These are phyloP conservation scores for Halcyon malimbica DNA, from an alignment of 2,113 vertebrate genomes.

Conservation along the genomic window DNA sequence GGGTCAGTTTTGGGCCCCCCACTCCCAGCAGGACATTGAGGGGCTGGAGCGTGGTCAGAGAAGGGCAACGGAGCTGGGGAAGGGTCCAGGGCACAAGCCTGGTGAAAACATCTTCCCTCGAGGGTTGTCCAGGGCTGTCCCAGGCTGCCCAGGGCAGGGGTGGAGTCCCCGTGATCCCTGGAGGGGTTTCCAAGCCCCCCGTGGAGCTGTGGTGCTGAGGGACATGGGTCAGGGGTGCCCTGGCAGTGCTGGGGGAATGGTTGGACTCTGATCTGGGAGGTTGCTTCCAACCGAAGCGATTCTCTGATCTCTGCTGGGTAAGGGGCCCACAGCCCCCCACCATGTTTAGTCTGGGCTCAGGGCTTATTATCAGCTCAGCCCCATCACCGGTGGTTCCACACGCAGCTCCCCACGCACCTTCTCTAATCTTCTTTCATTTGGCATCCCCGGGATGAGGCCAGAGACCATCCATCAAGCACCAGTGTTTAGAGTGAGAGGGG, in stretches of 20 bases:
- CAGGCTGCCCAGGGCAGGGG: not conserved
- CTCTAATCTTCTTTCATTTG: not conserved
- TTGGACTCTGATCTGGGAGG: not conserved
- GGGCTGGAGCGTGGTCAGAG: no score
- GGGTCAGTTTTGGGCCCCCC: no score
- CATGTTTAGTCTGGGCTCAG: not conserved
- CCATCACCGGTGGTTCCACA: not conserved
- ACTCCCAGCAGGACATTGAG: no score
- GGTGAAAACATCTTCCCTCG: no score
- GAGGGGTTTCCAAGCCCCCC: not conserved
- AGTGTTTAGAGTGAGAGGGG: not conserved
- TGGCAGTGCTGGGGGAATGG: not conserved
- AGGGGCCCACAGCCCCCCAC: not conserved
- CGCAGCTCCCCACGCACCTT: not conserved
- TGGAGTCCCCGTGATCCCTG: not conserved
- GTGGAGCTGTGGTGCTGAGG: not conserved
- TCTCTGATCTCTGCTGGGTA: accelerated
- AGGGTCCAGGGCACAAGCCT: no score
- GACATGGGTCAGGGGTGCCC: not conserved
- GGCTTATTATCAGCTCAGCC: not conserved
- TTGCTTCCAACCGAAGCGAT: not conserved
- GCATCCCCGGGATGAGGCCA: not conserved
- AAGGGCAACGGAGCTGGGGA: no score
- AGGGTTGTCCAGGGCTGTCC: no score
- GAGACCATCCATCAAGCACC: not conserved